A percentile compares a stretch with the other conserved stretches of the same genome.
phyloP scores from a whole-genome alignment of 2,113 vertebrate species.

The Neofelis nebulosa region DNA sequence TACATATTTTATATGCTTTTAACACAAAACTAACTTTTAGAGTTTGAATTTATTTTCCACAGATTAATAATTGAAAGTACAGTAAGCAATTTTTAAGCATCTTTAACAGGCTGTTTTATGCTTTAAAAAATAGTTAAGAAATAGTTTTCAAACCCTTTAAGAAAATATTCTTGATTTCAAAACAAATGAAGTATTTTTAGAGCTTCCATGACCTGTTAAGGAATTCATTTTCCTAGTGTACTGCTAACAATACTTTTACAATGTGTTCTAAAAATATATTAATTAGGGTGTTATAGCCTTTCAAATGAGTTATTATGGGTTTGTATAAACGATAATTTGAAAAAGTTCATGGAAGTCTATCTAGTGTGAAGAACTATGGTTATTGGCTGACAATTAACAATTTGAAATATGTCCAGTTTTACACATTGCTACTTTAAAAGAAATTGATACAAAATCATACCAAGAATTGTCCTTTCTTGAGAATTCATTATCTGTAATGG shows the following conservation, averaged over 20 bases:
- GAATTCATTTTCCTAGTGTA: conserved; percentile 3
- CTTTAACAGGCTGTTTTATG: not conserved
- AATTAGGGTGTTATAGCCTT: conserved; percentile 9
- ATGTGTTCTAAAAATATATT: conserved; percentile 33
- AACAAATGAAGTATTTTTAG: conserved; percentile 45
- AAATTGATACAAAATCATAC: conserved; percentile 43
- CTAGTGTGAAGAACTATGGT: conserved; percentile 28
- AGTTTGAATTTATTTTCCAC: conserved; percentile 52
- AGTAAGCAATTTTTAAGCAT: conserved; percentile 38
- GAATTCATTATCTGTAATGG: conserved; percentile 11
- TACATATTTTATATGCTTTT: not conserved
- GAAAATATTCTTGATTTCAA: conserved; percentile 1
- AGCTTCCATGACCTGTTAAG: not conserved
- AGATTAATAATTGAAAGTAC: conserved; percentile 49
- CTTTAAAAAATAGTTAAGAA: not conserved
- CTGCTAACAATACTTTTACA: not conserved
- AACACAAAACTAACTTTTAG: conserved; percentile 17
- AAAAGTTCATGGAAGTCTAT: conserved; percentile 49
- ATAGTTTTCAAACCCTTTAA: not conserved
- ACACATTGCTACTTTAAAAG: conserved; percentile 32
- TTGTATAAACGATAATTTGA: conserved; percentile 47
- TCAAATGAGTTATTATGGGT: conserved; percentile 6
- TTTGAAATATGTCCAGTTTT: conserved; percentile 16
- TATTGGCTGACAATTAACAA: conserved; percentile 46
- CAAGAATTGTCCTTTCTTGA: not conserved